Conservation (phyloP, 2,888 invertebrate species). For the Drosophila austrosaltans region DNA sequence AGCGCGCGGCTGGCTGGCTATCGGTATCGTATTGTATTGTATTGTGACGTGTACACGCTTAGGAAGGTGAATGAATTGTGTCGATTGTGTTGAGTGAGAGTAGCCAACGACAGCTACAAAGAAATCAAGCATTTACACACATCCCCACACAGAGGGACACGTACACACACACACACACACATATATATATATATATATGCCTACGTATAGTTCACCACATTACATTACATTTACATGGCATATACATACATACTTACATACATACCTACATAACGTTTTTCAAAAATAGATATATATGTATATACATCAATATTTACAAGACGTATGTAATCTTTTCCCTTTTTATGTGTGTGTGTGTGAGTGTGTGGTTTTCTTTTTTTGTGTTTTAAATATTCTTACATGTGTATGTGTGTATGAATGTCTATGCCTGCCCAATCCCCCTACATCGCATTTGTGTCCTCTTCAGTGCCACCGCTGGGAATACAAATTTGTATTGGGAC, state of each 20-base stretch:
- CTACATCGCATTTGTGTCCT: background rate
- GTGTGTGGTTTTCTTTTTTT: background rate
- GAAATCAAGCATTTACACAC: slow-evolving; percentile 28
- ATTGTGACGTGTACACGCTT: slow-evolving; percentile 56
- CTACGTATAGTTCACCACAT: slow-evolving; percentile 5
- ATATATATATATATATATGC: background rate
- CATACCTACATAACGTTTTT: background rate
- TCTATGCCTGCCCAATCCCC: background rate
- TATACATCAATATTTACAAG: slow-evolving; percentile 28
- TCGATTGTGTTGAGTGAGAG: slow-evolving; percentile 15
- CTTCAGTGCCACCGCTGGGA: slow-evolving; percentile 5
- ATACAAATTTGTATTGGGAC: background rate
- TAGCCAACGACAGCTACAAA: background rate
- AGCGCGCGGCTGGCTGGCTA: slow-evolving; percentile 47
- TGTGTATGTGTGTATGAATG: slow-evolving; percentile 1
- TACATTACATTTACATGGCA: slow-evolving; percentile 8
- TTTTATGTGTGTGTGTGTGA: background rate
- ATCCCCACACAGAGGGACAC: slow-evolving; percentile 8
- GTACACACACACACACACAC: background rate
- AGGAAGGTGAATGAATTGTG: slow-evolving; percentile 64
- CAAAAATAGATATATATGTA: background rate
- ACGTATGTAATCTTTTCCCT: slow-evolving; percentile 27
- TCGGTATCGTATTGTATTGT: slow-evolving; percentile 33
- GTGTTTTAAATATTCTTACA: slow-evolving; percentile 12
- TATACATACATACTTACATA: slow-evolving; percentile 2